Base-by-base conservation (phyloP, 2,888 invertebrate species). In the Orthosia incerta region DNA sequence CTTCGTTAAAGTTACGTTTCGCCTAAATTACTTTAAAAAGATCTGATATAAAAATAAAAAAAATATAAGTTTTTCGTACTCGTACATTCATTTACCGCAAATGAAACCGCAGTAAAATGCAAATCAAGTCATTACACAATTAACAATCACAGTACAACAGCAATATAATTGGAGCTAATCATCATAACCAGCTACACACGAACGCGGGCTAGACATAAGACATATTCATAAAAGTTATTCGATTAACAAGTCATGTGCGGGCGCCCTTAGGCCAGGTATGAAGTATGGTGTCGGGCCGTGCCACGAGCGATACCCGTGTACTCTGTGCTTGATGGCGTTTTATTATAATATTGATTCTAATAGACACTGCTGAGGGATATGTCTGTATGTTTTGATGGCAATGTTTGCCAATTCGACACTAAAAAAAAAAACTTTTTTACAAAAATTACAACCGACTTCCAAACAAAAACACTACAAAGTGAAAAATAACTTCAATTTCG, bases 251-350 rank as follows among this genome's bases (percentile, higher is more conserved):
- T 68, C 79, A 70, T 77, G 75, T 79, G 79, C 63, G 71, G 76
- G 23, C 84, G 61, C 85, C 85, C 86, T 85, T 75, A 31, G 18
- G 39, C 72, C 55, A 82, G 82, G 82, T 80, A 82, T 88, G 87
- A 88, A 85, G 88, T 89, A 93, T 93, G 93, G 93, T 93, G 93
- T 90, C 92, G 86, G 88, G 4, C 80, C 76, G 93, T 91, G 89
- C 89, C 91, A 87, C 73, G 80, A 73, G 71, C 69, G 51, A 56
- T 70, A 72, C 82, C 72, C 73, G 83, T 81, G 81, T 82, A 79
- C 79, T 60, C 57, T 55, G 67, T 79, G 76, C 77, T 82, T 79
- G 80, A 64, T 60, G 65, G 57, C 72, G 61, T 86, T 83, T 86
- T 82, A 80, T 80, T 74, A 62, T 77, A 73, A 77, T 84, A 85